Evolutionary conservation across 92 coral and sea anemone species (phyloP).

Genomic region (Heteractis magnifica): DNA sequence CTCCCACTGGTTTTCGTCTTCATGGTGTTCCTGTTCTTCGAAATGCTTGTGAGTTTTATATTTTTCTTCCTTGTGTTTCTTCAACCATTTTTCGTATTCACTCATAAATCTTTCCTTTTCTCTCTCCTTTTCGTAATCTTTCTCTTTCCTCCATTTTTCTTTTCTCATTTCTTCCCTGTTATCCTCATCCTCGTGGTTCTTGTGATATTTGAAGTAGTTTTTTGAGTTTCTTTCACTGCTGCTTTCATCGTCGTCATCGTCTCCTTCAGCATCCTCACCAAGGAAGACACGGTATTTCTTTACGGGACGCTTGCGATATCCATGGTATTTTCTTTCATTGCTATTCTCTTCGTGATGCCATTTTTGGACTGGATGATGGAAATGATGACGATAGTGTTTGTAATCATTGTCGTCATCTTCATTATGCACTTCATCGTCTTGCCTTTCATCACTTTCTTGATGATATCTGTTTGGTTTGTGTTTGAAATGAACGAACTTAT

Average conservation of each 20-base stretch:
- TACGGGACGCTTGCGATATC: not conserved
- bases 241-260: slow-evolving; percentile 16
- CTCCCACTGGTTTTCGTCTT: slow-evolving; percentile 10
- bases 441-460: not conserved
- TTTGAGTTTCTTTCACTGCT: not conserved
- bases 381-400: slow-evolving; percentile 17
- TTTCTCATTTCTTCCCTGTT: slow-evolving; percentile 7
- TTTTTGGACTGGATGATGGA: slow-evolving; percentile 12
- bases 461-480: slow-evolving; percentile 3
- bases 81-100: slow-evolving; percentile 30
- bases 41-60: slow-evolving; percentile 16
- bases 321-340: slow-evolving; percentile 10
- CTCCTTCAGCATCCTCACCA: slow-evolving; percentile 58
- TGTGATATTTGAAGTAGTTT: not conserved
- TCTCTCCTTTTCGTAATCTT: slow-evolving; percentile 14
- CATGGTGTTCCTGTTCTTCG: slow-evolving; percentile 1
- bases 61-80: slow-evolving; percentile 27
- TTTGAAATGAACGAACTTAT: slow-evolving; percentile 12
- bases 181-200: not conserved
- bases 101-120: slow-evolving; percentile 22
- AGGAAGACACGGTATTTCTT: slow-evolving; percentile 47
- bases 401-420: slow-evolving; percentile 1
- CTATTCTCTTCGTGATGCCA: not conserved
- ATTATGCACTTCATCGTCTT: slow-evolving; percentile 5
- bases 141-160: not conserved